phyloP scores from a whole-genome alignment of 2,888 invertebrate species.

The Xylota segnis region DNA sequence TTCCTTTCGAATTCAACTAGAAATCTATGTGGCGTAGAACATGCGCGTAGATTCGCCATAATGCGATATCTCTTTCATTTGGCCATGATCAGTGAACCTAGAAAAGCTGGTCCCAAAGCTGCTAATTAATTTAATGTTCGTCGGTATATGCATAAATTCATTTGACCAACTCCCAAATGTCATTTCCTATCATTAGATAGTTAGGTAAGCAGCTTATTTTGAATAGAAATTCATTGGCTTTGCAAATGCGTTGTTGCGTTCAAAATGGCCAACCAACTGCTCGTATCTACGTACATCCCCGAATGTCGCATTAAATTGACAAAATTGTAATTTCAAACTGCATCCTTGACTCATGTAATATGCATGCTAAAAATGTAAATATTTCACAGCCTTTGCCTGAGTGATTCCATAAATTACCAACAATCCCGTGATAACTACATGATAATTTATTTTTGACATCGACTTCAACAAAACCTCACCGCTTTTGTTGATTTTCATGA shows the following conservation, averaged over 20 bases:
- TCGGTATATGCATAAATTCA: constrained; percentile 1
- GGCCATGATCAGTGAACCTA: constrained; percentile 22
- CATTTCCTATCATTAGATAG: background rate
- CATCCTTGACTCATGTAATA: constrained; percentile 53
- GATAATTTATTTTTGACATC: constrained; percentile 58
- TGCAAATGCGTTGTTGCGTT: background rate
- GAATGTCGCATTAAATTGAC: background rate
- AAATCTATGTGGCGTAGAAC: background rate
- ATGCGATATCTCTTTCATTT: constrained; percentile 85
- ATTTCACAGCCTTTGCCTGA: constrained; percentile 3
- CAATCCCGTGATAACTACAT: constrained; percentile 48
- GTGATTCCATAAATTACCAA: constrained; percentile 65
- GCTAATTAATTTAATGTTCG: background rate
- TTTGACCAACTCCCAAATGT: background rate
- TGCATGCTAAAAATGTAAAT: constrained; percentile 44
- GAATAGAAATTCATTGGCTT: background rate
- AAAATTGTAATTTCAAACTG: background rate
- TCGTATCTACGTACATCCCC: background rate
- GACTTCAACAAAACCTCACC: background rate
- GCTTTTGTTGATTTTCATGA: constrained; percentile 21
- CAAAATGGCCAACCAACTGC: too few relatives aligned
- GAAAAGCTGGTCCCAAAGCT: background rate
- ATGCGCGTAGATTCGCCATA: background rate
- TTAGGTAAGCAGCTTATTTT: background rate
- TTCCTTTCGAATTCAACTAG: background rate